These are phyloP conservation scores for Elysia crispata DNA, from an alignment of 2,888 invertebrate genomes.

Conservation along the genomic window DNA sequence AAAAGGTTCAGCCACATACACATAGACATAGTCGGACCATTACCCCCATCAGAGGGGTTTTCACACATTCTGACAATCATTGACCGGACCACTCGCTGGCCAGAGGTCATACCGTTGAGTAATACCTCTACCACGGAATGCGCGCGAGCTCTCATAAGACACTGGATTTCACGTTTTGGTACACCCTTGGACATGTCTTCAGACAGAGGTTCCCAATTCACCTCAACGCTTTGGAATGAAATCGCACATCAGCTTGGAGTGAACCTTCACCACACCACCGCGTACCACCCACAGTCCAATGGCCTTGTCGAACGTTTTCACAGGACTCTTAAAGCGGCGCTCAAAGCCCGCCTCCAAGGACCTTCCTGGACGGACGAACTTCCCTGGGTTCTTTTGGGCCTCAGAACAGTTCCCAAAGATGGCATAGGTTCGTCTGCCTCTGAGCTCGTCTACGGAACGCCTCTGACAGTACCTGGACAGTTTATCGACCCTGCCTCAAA, in stretches of 20 bases:
- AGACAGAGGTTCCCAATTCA: not conserved
- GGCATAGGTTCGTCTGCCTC: not conserved
- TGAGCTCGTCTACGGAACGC: slow-evolving; percentile 20
- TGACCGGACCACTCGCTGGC: not conserved
- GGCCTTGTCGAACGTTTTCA: slow-evolving; percentile 21
- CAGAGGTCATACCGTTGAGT: not conserved
- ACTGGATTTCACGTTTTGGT: slow-evolving; percentile 18
- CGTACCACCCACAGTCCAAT: slow-evolving; percentile 23
- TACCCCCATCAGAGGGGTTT: not conserved
- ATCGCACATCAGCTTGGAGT: not conserved
- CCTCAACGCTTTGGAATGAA: slow-evolving; percentile 15
- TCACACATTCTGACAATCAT: not conserved
- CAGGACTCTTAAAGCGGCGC: slow-evolving; percentile 24
- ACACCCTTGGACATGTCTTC: not conserved
- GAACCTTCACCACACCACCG: slow-evolving; percentile 5
- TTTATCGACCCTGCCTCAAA: not conserved
- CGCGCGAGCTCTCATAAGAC: not conserved
- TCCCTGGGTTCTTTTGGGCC: slow-evolving; percentile 15
- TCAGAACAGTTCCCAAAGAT: slow-evolving; percentile 26
- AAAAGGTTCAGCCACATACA: not conserved
- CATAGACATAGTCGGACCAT: not conserved
- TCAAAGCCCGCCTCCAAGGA: slow-evolving; percentile 20
- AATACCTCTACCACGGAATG: not conserved
- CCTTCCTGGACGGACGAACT: slow-evolving; percentile 15
- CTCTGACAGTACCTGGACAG: slow-evolving; percentile 19